These are phyloP conservation scores for Diarsia rubi DNA, from an alignment of 2,888 invertebrate species.

Conservation along the genomic window DNA sequence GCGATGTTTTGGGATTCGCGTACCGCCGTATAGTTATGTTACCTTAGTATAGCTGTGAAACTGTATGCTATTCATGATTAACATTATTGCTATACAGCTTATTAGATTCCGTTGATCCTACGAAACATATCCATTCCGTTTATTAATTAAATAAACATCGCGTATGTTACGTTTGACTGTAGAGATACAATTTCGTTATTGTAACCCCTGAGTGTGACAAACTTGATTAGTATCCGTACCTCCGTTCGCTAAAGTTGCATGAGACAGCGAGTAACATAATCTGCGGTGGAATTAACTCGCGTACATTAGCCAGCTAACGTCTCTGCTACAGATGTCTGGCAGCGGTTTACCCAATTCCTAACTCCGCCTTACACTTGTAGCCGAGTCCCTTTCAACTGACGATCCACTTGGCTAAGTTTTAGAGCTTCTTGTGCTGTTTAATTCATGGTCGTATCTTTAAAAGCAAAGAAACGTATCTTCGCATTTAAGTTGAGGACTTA, in stretches of 20 bases:
- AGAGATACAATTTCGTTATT: conserved; percentile 7
- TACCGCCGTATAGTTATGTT: conserved; percentile 16
- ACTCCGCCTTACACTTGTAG: conserved; percentile 46
- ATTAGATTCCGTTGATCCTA: background rate
- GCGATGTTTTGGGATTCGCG: conserved; percentile 42
- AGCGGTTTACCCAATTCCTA: conserved; percentile 58
- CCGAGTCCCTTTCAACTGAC: conserved; percentile 37
- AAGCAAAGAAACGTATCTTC: conserved; percentile 1
- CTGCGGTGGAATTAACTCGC: conserved; percentile 52
- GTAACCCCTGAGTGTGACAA: conserved; percentile 29
- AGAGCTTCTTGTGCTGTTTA: conserved; percentile 32
- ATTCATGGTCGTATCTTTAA: conserved; percentile 9
- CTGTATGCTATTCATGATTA: conserved; percentile 4
- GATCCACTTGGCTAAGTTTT: conserved; percentile 48
- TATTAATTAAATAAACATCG: conserved; percentile 26
- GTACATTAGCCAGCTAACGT: conserved; percentile 55
- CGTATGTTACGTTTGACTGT: conserved; percentile 5
- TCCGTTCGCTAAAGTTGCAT: conserved; percentile 24
- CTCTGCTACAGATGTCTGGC: conserved; percentile 50
- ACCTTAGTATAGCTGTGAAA: conserved; percentile 25
- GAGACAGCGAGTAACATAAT: conserved; percentile 29
- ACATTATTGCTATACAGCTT: background rate
- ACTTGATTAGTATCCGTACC: conserved; percentile 44
- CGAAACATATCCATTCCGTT: conserved; percentile 11
- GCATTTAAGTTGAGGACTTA: background rate